Base-by-base conservation (phyloP, 2,888 invertebrate species). In the Carabus problematicus region DNA sequence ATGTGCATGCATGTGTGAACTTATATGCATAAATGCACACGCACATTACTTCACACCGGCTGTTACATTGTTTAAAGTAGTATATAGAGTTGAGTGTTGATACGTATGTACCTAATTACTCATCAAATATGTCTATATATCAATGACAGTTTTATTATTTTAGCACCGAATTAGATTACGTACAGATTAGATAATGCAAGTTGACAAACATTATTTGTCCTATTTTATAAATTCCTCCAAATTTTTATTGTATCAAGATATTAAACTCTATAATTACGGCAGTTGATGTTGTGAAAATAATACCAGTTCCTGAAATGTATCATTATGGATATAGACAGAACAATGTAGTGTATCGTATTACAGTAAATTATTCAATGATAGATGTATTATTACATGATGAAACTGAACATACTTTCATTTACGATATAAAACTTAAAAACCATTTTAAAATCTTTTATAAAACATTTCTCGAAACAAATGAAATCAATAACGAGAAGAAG, bases 241-340 rank as follows among this genome's bases (percentile, higher is more conserved):
- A 42, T 42, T 2, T 56, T 59, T 40, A 42, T 42, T 59, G 42
- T 59, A 59, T 59, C 39, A 42, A 42, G 42, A 59, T 11, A 14
- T 16, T 14, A 12, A 16, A 42, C 42, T 42, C 14, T 59, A 59
- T 12, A 59, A 52, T 59, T 42, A 59, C 59, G 59, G 59, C 59
- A 59, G 59, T 59, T 59, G 42, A 42, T 16, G 59, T 59, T 59
- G 42, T 16, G 59, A 59, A 59, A 59, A 42, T 41, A 59, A 59
- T 59, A 59, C 42, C 52, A 52, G 52, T 52, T 9, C 12, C 52
- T 52, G 52, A 52, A 18, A 52, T 29, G 29, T 29, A 6, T 29
- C 29, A 29, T 29, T 29, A 49, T 49, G 7, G 12, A 49, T 49
- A 42, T 49, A 49, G 3, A 29, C 29, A 29, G 2, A 29, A 29